A percentile compares a stretch with the other conserved stretches of the same genome.
These are phyloP conservation scores for Periophthalmodon schlosseri DNA, from an alignment of 2,113 vertebrate genomes.

Conservation along the genomic window DNA sequence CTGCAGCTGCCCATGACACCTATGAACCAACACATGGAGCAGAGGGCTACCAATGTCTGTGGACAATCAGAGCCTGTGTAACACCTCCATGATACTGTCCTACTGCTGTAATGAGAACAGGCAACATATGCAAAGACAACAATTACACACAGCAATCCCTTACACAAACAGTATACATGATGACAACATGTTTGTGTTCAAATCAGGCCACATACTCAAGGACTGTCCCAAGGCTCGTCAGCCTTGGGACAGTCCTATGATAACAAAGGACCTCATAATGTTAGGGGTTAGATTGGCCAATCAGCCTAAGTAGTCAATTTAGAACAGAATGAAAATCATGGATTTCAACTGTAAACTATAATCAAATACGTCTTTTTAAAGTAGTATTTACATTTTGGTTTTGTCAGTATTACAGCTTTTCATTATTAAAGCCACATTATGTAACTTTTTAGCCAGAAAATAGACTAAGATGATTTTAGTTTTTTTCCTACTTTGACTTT, in stretches of 20 bases:
- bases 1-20: constrained; percentile 49
- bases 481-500: too few species aligned
- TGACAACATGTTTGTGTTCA: constrained; percentile 2
- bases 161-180: background rate
- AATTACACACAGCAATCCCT: background rate
- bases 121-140: constrained; percentile 26
- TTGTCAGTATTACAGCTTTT: background rate
- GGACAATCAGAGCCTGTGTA: constrained; percentile 58
- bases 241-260: background rate
- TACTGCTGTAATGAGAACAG: background rate
- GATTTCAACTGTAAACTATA: background rate
- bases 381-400: background rate
- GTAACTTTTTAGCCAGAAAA: too few species aligned
- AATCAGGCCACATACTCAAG: background rate
- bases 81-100: background rate
- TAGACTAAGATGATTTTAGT: background rate
- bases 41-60: constrained; percentile 33
- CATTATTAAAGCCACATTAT: too few species aligned
- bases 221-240: background rate
- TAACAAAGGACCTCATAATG: constrained; percentile 18
- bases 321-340: background rate
- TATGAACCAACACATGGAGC: constrained; percentile 22
- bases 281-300: background rate
- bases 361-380: background rate
- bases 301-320: background rate